These are phyloP conservation scores for Stenodera caucasica DNA, from an alignment of 2,888 invertebrate genomes.

Conservation along the genomic window DNA sequence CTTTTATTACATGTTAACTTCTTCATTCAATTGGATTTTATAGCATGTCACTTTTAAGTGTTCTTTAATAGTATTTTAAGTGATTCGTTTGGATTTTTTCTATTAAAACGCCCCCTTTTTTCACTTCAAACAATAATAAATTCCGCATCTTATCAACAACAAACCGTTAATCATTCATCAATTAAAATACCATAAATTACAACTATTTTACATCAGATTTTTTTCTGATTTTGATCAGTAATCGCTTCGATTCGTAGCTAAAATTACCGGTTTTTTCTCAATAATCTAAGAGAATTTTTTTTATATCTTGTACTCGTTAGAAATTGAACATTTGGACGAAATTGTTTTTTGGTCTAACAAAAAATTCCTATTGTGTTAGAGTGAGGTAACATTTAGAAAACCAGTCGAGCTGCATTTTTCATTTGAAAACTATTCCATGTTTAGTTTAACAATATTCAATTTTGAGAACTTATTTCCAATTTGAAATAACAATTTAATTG, in stretches of 20 bases:
- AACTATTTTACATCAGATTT: neutral
- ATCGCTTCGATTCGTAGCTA: no score
- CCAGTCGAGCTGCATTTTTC: neutral
- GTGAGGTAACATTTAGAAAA: neutral
- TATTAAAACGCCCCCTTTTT: neutral
- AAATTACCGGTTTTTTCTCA: no score
- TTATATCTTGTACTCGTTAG: no score
- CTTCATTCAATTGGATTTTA: slow-evolving; percentile 52
- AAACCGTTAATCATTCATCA: slow-evolving; percentile 19
- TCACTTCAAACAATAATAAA: slow-evolving; percentile 16
- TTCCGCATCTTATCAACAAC: slow-evolving; percentile 23
- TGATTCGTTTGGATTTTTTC: slow-evolving; percentile 36
- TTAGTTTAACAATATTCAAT: no score
- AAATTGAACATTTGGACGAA: no score
- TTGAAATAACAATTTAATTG: no score
- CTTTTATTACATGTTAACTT: slow-evolving; percentile 55
- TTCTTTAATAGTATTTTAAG: slow-evolving; percentile 53
- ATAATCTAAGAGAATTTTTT: no score
- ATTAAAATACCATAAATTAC: slow-evolving; percentile 25
- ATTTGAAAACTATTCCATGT: no score
- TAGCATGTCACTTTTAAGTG: slow-evolving; percentile 48
- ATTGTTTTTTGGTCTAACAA: no score
- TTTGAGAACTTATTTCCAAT: no score
- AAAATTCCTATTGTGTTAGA: neutral
- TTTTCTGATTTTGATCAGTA: neutral